Percentiles rank a stretch among this genome's conserved stretches.
These are phyloP conservation scores for Microplitis deprimator DNA, from an alignment of 2,888 invertebrate species.

Conservation along the genomic window DNA sequence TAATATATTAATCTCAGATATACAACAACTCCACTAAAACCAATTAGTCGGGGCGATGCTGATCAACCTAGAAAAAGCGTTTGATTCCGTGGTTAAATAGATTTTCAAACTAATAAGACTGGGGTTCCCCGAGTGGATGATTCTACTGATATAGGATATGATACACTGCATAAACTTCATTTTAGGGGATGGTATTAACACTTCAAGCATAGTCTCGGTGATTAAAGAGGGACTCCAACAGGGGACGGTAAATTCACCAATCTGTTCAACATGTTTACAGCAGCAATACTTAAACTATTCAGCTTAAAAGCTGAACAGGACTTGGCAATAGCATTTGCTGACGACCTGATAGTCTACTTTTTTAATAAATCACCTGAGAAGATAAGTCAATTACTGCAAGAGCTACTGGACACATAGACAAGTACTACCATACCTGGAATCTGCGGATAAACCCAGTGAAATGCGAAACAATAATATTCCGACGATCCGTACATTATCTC, in stretches of 20 bases:
- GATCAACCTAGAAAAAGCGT: slow-evolving; percentile 39
- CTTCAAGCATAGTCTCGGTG: neutral
- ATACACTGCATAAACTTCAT: slow-evolving; percentile 19
- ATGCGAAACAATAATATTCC: neutral
- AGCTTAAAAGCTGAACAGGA: slow-evolving; percentile 36
- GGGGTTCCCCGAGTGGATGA: neutral
- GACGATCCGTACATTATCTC: neutral
- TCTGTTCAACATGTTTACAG: neutral
- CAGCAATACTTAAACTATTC: slow-evolving; percentile 26
- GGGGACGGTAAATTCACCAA: neutral
- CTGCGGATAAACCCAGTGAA: slow-evolving; percentile 31
- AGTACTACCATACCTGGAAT: slow-evolving; percentile 38
- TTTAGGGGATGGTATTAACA: neutral
- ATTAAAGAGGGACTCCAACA: slow-evolving; percentile 33
- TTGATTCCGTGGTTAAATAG: slow-evolving; percentile 37
- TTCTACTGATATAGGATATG: slow-evolving; percentile 28
- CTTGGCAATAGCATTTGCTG: slow-evolving; percentile 39
- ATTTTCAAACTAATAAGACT: slow-evolving; percentile 30
- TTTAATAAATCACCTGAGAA: neutral
- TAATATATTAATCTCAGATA: slow-evolving; percentile 24
- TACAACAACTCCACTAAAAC: neutral
- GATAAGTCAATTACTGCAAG: slow-evolving; percentile 19
- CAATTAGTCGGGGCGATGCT: slow-evolving; percentile 18
- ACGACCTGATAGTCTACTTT: slow-evolving; percentile 37
- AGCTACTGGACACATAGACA: slow-evolving; percentile 28